Percentiles rank a stretch among this genome's conserved stretches.
Conservation (phyloP, 2,888 invertebrate genomes). For the Caenorhabditis imperialis region DNA sequence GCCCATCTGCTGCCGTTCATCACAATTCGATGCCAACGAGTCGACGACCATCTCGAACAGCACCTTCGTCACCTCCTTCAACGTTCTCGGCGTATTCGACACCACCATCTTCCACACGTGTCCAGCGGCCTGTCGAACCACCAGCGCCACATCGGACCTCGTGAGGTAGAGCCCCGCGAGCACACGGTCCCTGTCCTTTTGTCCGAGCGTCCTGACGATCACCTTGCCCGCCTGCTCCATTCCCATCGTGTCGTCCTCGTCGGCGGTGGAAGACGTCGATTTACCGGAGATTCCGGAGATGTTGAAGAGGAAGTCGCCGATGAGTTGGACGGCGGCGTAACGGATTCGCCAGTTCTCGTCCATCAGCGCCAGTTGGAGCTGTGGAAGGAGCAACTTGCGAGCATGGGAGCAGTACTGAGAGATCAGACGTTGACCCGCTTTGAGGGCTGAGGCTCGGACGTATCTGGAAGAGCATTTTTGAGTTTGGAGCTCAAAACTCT, state of each 20-base stretch:
- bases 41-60: conserved; percentile 89
- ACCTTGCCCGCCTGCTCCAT: conserved; percentile 94
- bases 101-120: conserved; percentile 99
- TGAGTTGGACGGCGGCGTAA: conserved; percentile 90
- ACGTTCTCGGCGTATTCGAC: conserved; percentile 94
- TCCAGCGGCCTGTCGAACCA: conserved; percentile 96
- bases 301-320: conserved; percentile 94
- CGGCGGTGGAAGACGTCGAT: conserved; percentile 98
- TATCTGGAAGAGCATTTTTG: conserved; percentile 80
- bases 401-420: conserved; percentile 89
- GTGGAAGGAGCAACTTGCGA: conserved; percentile 86
- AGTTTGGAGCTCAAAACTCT: no score
- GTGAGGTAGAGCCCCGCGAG: conserved; percentile 96
- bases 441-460: conserved; percentile 95
- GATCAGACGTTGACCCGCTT: conserved; percentile 96
- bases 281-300: conserved; percentile 97
- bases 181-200: conserved; percentile 91
- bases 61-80: conserved; percentile 94
- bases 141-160: conserved; percentile 94
- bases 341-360: conserved; percentile 99
- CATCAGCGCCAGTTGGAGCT: conserved; percentile 92
- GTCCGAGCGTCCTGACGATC: conserved; percentile 90
- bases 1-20: conserved; percentile 94
- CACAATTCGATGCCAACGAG: conserved; percentile 94
- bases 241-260: conserved; percentile 98